Base-by-base conservation (phyloP, 2,888 invertebrate species). In the Cosmia pyralina region DNA sequence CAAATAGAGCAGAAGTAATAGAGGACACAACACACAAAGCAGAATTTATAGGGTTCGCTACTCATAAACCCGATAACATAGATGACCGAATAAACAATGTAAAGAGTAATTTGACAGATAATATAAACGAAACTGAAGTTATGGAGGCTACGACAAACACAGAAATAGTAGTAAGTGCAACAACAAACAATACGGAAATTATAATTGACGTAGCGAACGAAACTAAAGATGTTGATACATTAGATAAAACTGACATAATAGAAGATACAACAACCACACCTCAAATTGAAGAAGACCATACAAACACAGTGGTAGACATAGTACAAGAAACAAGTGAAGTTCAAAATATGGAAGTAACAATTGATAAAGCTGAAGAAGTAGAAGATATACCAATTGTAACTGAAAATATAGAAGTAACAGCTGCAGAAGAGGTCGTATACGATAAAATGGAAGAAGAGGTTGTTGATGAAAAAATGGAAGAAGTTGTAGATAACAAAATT, bases 1-100 rank as follows among this genome's bases (percentile, higher is more conserved):
- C 74, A 77, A 78, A 81, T 55, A 85, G 81, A 78, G 34, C 44
- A 10, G 84, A 78, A 69, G 53, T 46, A 28, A 60, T 57, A n/a
- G 75, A 82, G 1, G 78, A 69, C 1, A 66, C 55, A 44, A 41
- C 50, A 50, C 44, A 62, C 60, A 69, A 55, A 59, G 50, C 48
- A 15, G 74, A 66, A 28, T 59, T 11, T 10, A 22, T 60, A 58
- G 79, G 15, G 7, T 52, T 48, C 8, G 38, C 50, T n/a, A 41
- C 59, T 41, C 53, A 34, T 57, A 57, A 57, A 69, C 13, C 57
- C 2, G 62, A 53, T 22, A 46, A 17, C 44, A 17, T 63, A n/a
- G 65, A 74, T 41, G 58, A 69, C 3, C 65, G 38, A 66, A 41
- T 28, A 65, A 60, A 62, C 13, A 55, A 55, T 4, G 13, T 55